Conservation (phyloP, 2,797 vertebrate genomes). For the Pipistrellus kuhlii region DNA sequence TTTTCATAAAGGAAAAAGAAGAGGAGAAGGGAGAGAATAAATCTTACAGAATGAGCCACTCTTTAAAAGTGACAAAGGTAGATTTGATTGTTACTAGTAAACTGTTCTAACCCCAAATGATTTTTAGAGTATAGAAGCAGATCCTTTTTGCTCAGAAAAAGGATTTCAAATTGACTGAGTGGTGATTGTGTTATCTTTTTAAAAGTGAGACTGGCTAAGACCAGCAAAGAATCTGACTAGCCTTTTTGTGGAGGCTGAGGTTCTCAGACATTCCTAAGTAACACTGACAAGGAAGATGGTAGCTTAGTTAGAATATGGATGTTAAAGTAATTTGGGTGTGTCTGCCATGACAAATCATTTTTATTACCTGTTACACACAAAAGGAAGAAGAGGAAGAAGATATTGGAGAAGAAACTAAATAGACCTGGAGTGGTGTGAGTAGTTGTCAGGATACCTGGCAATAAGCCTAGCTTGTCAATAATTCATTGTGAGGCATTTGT, state of each 20-base stretch:
- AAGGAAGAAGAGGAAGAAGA: conserved; percentile 26
- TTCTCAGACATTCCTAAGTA: conserved; percentile 33
- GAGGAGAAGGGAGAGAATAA: not conserved
- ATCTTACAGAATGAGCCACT: not conserved
- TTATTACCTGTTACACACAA: conserved; percentile 52
- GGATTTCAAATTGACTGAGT: not conserved
- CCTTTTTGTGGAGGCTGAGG: not conserved
- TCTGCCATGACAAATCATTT: conserved; percentile 49
- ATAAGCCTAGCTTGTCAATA: not conserved
- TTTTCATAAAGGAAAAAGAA: not conserved
- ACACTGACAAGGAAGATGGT: not conserved
- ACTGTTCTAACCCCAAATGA: not conserved
- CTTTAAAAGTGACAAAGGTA: conserved; percentile 2
- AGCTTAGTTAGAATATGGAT: conserved; percentile 8
- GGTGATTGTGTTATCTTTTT: not conserved
- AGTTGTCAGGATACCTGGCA: not conserved
- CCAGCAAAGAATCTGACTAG: not conserved
- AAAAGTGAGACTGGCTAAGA: conserved; percentile 49
- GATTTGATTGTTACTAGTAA: not conserved
- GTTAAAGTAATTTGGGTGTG: conserved; percentile 44
- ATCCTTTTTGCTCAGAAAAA: not conserved
- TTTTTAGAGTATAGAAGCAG: not conserved
- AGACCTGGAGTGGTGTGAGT: not conserved
- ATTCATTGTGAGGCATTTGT: not conserved
- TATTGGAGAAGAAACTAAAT: not conserved